Percentiles rank a stretch among this genome's conserved stretches.
Evolutionary conservation across 2,797 vertebrate genomes (phyloP).

Genomic region (Chiroxiphia lanceolata): DNA sequence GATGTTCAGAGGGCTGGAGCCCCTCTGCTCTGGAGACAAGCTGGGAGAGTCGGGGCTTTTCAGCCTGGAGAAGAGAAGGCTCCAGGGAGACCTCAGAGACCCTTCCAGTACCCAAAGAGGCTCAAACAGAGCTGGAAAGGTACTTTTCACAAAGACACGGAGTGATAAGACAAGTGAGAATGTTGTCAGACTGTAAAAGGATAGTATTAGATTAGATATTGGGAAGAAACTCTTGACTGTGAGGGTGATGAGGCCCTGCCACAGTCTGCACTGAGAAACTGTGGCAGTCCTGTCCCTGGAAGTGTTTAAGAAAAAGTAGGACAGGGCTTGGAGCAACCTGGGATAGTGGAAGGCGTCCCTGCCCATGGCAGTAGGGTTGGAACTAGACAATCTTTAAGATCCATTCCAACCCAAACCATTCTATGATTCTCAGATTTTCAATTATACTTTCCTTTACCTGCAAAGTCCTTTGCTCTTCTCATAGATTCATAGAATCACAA

Average conservation of each 20-base stretch:
- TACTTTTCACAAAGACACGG: not conserved
- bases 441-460: not conserved
- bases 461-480: not conserved
- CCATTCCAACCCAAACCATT: not conserved
- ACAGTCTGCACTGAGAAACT: not conserved
- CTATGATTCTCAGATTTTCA: not conserved
- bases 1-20: not conserved
- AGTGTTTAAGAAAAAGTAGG: not conserved
- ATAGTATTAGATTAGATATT: not conserved
- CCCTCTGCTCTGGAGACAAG: too few species aligned
- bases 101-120: not conserved
- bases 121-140: not conserved
- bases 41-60: not conserved
- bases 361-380: rapidly evolving
- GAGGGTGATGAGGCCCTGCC: rapidly evolving
- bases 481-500: too few species aligned
- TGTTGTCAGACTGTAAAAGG: not conserved
- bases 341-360: not conserved
- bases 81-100: not conserved
- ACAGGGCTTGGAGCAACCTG: not conserved
- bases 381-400: rapidly evolving
- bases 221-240: not conserved
- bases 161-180: not conserved
- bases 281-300: not conserved
- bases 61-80: too few species aligned